These are phyloP conservation scores for Ectemnius cavifrons DNA, from an alignment of 2,888 invertebrate species.

Conservation along the genomic window DNA sequence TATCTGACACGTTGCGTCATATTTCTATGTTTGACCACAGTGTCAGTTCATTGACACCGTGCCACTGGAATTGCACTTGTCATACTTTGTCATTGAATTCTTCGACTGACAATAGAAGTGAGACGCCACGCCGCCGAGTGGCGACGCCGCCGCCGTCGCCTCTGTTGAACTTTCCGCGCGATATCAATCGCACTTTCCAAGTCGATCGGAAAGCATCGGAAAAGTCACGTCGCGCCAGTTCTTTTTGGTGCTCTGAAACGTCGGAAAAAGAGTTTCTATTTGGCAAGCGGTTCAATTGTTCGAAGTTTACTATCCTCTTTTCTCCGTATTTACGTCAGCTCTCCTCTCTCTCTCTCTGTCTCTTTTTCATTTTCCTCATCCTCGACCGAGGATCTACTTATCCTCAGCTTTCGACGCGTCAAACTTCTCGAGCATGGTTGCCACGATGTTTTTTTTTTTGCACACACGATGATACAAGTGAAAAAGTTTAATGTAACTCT, in stretches of 20 bases:
- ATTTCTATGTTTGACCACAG: too few species aligned
- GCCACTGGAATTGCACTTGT: too few species aligned
- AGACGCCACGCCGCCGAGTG: too few species aligned
- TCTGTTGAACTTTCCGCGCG: too few species aligned
- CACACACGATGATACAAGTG: too few species aligned
- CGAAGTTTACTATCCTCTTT: conserved; percentile 18
- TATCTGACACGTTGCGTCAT: too few species aligned
- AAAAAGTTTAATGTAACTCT: too few species aligned
- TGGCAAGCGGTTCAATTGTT: conserved; percentile 24
- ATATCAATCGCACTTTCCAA: conserved; percentile 19
- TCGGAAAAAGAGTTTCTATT: conserved; percentile 32
- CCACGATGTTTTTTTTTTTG: too few species aligned
- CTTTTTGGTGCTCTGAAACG: not conserved
- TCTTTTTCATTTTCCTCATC: not conserved
- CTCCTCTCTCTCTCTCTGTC: not conserved
- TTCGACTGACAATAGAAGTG: too few species aligned
- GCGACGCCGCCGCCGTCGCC: too few species aligned
- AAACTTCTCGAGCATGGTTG: not conserved
- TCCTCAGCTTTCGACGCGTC: not conserved
- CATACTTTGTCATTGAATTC: too few species aligned
- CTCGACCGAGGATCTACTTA: not conserved
- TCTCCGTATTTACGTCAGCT: conserved; percentile 27
- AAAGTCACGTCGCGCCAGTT: not conserved
- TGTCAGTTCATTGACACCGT: too few species aligned
- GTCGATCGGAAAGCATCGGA: conserved; percentile 43